A percentile compares a stretch with the other conserved stretches of the same genome.
phyloP scores from a whole-genome alignment of 2,888 invertebrate species.

The Tortrix viridana region DNA sequence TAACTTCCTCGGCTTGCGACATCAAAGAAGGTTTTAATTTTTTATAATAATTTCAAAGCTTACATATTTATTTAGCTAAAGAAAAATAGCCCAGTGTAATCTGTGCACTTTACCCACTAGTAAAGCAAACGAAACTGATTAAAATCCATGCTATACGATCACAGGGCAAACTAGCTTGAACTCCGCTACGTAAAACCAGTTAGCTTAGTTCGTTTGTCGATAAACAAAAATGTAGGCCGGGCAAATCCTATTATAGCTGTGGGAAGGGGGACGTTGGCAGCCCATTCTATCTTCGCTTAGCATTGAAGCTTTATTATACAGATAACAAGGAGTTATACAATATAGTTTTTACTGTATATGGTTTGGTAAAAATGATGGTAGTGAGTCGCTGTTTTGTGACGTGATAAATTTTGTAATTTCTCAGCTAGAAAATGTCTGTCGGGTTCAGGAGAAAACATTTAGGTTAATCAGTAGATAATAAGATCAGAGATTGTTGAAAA shows the following conservation, averaged over 20 bases:
- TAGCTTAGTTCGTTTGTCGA: constrained; percentile 22
- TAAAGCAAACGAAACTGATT: neutral
- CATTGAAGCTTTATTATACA: constrained; percentile 17
- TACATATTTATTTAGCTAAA: no score
- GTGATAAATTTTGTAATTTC: no score
- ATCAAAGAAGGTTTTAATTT: no score
- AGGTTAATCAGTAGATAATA: no score
- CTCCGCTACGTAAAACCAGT: constrained; percentile 17
- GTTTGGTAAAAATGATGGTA: neutral
- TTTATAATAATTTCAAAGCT: no score
- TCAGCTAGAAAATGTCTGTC: no score
- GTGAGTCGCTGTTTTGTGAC: constrained; percentile 1
- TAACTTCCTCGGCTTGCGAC: no score
- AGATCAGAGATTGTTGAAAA: neutral
- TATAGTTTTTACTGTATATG: neutral
- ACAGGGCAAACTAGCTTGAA: constrained; percentile 3
- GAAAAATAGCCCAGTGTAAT: no score
- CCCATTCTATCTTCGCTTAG: constrained; percentile 16
- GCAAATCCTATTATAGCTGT: constrained; percentile 15
- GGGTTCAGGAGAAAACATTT: no score
- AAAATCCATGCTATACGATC: constrained; percentile 7
- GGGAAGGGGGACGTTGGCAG: neutral
- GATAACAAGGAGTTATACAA: neutral
- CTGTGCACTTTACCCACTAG: no score
- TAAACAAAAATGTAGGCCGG: constrained; percentile 37